Percentiles rank a stretch among this genome's conserved stretches.
Conservation (phyloP, 2,797 vertebrate genomes). For the Clarias pachynema region DNA sequence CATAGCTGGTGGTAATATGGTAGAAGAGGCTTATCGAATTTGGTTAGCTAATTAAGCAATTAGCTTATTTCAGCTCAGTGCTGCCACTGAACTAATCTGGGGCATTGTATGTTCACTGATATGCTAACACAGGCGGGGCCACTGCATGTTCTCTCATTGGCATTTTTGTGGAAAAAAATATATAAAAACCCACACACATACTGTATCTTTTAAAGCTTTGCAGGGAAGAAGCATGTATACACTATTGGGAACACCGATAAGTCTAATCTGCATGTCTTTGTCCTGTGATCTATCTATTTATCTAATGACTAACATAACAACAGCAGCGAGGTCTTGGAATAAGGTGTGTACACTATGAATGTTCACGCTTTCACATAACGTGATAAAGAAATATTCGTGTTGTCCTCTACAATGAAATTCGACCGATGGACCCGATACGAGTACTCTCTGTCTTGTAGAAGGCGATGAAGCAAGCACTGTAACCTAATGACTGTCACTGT, state of each 20-base stretch:
- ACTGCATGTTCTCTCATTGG: slow-evolving; percentile 52
- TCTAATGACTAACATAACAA: not conserved
- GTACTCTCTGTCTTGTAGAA: not conserved
- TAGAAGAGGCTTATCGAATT: slow-evolving; percentile 82
- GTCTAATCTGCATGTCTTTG: no score
- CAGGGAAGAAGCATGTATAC: not conserved
- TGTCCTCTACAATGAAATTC: not conserved
- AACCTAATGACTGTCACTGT: not conserved
- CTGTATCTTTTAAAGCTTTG: not conserved
- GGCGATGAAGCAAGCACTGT: not conserved
- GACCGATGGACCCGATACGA: not conserved
- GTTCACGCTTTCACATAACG: no score
- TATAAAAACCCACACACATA: not conserved
- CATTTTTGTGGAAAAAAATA: slow-evolving; percentile 50
- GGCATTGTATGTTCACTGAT: slow-evolving; percentile 73
- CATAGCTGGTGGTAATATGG: slow-evolving; percentile 78
- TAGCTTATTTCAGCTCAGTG: slow-evolving; percentile 80
- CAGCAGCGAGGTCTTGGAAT: slow-evolving; percentile 35
- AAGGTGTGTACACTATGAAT: not conserved
- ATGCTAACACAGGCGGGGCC: slow-evolving; percentile 68
- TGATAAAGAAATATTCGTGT: not conserved
- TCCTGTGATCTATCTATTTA: no score
- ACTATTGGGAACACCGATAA: not conserved
- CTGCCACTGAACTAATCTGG: slow-evolving; percentile 80
- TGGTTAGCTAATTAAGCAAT: slow-evolving; percentile 86